Percentiles rank a stretch among this genome's conserved stretches.
phyloP scores from a whole-genome alignment of 2,113 vertebrate genomes.

The Potamarius usumacintae region DNA sequence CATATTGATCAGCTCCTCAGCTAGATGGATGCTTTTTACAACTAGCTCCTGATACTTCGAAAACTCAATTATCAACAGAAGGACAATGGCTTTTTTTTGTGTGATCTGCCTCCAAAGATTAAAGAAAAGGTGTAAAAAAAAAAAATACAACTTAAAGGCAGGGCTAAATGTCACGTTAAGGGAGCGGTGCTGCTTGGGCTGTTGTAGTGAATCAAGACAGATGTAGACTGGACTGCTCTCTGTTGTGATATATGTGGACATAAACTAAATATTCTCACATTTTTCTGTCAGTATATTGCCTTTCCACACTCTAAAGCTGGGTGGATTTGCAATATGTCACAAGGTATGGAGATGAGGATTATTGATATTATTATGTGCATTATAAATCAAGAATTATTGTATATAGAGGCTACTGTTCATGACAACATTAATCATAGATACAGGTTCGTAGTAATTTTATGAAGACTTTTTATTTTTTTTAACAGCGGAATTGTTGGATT shows the following conservation, averaged over 20 bases:
- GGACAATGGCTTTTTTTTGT: slow-evolving; percentile 42
- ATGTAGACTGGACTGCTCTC: slow-evolving; percentile 38
- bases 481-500: background rate
- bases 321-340: slow-evolving; percentile 46
- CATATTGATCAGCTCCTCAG: slow-evolving; percentile 68
- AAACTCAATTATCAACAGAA: slow-evolving; percentile 59
- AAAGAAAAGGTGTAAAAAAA: slow-evolving; percentile 26
- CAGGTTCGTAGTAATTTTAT: background rate
- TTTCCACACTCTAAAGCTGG: slow-evolving; percentile 38
- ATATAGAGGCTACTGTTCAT: slow-evolving; percentile 30
- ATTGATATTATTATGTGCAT: slow-evolving; percentile 51
- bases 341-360: slow-evolving; percentile 34
- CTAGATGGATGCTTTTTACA: slow-evolving; percentile 66
- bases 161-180: slow-evolving; percentile 45
- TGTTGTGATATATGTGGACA: slow-evolving; percentile 50
- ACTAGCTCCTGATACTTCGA: slow-evolving; percentile 52
- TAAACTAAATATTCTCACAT: slow-evolving; percentile 44
- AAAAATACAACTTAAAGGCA: slow-evolving; percentile 43
- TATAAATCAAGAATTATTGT: slow-evolving; percentile 50
- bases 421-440: slow-evolving; percentile 31
- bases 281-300: slow-evolving; percentile 51
- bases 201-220: slow-evolving; percentile 26
- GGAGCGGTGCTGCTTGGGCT: slow-evolving; percentile 19
- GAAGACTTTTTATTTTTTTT: background rate
- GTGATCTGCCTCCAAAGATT: slow-evolving; percentile 29